phyloP scores from a whole-genome alignment of 2,113 vertebrate genomes.

The Carettochelys insculpta region DNA sequence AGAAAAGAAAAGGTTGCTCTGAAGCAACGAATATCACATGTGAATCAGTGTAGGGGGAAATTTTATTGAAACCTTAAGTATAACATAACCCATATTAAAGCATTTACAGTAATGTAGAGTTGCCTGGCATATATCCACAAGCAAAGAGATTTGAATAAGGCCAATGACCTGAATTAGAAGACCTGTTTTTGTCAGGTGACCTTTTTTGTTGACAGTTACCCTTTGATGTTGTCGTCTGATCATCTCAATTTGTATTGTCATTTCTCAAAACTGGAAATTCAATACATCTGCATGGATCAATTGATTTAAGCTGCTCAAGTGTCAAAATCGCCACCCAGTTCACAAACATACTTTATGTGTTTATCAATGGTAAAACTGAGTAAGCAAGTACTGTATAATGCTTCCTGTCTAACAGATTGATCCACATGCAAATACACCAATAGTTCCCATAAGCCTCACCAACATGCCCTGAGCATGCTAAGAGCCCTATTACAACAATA shows the following conservation, averaged over 20 bases:
- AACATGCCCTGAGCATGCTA: background rate
- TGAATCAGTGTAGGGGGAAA: too few relatives aligned
- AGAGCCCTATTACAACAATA: background rate
- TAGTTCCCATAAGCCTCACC: background rate
- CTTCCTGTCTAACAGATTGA: background rate
- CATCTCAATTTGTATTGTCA: background rate
- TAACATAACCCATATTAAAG: background rate
- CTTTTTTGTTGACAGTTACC: background rate
- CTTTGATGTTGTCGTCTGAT: fast-evolving
- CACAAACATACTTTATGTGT: background rate
- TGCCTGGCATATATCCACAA: background rate
- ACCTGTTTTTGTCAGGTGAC: background rate
- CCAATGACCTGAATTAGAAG: background rate
- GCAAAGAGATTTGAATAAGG: background rate
- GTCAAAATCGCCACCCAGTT: background rate
- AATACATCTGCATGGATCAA: background rate
- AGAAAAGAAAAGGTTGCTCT: background rate
- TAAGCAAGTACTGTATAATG: background rate
- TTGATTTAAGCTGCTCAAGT: background rate
- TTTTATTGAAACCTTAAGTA: background rate
- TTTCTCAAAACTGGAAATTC: background rate
- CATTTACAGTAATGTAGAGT: background rate
- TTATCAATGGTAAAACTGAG: background rate
- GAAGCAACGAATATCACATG: background rate
- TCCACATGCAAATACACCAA: background rate